Base-by-base conservation (phyloP, 2,113 vertebrate genomes). In the Ploceus nigricollis region DNA sequence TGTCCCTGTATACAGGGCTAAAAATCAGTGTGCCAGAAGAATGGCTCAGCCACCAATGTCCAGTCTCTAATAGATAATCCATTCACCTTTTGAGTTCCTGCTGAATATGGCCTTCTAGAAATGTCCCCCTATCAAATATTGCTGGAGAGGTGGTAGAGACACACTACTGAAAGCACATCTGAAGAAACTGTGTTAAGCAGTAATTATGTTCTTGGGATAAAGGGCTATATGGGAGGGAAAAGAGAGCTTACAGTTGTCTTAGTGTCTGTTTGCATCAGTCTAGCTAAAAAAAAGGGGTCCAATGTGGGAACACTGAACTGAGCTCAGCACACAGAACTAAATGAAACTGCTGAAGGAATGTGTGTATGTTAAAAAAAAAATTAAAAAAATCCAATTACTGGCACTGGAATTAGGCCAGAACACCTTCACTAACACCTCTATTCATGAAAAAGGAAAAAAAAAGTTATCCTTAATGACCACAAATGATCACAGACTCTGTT, bases 351-450 rank as follows among this genome's bases (percentile, higher is more conserved):
- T 86, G 51, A 75, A 91, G 71, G 54, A 94, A 92, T 81, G 75
- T 66, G 47, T 65, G 71, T 70, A 88, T 27, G 85, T 58, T 6
- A 31, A 94, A 90, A 80, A 86, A 72, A 66, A 47, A 13, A 1
- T 21, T 13, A 2, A 4, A 40, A 95, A 93, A 93, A 82, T 87
- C 82, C 88, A 96, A 94, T 97, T 96, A 90, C 92, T 7, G 15
- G 39, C 28, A 16, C 60, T 96, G 95, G 94, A 96, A 90, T 86
- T 90, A 85, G 58, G 90, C 95, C 95, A 96, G 85, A 93, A 93
- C 96, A 96, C 95, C 94, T 95, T 95, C 94, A 92, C 85, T 96
- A 96, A 96, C 94, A 95, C 96, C 92, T 96, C 93, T 95, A 93
- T 80, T 96, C 94, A 90, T 91, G 91, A 77, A 91, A 94, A 81